Conservation (phyloP, 2,797 vertebrate species). For the Gouania willdenowi region DNA sequence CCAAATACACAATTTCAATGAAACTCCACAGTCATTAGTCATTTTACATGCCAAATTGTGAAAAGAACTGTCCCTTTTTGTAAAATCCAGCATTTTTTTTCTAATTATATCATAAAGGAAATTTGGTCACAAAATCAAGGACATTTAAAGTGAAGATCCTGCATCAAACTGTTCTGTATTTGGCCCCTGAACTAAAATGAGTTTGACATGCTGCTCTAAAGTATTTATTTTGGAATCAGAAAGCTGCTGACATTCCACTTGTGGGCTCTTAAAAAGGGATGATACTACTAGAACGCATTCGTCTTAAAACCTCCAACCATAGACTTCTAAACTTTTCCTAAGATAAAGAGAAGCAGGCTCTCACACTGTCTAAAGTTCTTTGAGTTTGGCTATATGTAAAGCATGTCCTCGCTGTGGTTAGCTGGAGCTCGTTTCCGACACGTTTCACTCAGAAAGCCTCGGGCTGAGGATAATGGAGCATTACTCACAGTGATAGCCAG, state of each 20-base stretch:
- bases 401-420: slow-evolving; percentile 45
- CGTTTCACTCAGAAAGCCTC: slow-evolving; percentile 76
- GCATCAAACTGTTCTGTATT: no score
- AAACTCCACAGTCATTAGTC: no score
- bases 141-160: no score
- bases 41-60: no score
- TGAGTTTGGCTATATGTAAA: slow-evolving; percentile 36
- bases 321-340: slow-evolving; percentile 37
- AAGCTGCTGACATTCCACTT: slow-evolving; percentile 33
- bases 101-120: no score
- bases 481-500: slow-evolving; percentile 99
- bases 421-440: slow-evolving; percentile 67
- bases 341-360: not conserved
- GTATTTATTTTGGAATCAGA: slow-evolving; percentile 27
- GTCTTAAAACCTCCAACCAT: slow-evolving; percentile 8
- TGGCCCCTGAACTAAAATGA: no score
- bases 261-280: slow-evolving; percentile 37
- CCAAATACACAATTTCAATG: no score
- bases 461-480: slow-evolving; percentile 86
- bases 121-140: no score
- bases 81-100: no score
- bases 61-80: no score
- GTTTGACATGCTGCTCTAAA: no score
- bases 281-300: no score
- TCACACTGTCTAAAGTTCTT: slow-evolving; percentile 39